Evolutionary conservation across 2,888 invertebrate genomes (phyloP).

Genomic region (Neoascia interrupta): DNA sequence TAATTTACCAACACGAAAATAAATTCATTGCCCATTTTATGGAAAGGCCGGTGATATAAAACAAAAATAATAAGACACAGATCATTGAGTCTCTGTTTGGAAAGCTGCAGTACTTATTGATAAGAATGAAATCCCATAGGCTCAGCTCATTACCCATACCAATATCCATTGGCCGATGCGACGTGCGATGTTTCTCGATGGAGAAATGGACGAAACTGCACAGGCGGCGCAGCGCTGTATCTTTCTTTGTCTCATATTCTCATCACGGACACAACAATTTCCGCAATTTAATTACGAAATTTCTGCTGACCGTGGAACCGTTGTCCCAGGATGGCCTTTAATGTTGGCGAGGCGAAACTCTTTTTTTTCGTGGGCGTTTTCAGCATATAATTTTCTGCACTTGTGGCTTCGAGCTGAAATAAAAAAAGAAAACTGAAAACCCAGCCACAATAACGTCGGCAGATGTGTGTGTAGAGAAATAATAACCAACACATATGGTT

Average conservation of each 20-base stretch:
- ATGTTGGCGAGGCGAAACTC: background rate
- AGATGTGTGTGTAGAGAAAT: constrained; percentile 13
- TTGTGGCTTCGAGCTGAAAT: constrained; percentile 35
- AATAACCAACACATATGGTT: background rate
- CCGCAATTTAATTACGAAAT: constrained; percentile 49
- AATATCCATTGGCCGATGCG: too few relatives aligned
- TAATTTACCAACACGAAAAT: too few relatives aligned
- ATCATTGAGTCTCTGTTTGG: too few relatives aligned
- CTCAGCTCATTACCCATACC: too few relatives aligned
- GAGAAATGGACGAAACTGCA: too few relatives aligned
- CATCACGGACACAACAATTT: constrained; percentile 25
- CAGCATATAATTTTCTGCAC: constrained; percentile 35
- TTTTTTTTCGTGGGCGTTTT: constrained; percentile 23
- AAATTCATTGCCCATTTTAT: too few relatives aligned
- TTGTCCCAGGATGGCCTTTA: constrained; percentile 13
- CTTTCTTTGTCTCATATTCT: constrained; percentile 23
- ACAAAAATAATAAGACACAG: too few relatives aligned
- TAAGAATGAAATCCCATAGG: too few relatives aligned
- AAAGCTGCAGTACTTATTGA: too few relatives aligned
- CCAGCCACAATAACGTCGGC: background rate
- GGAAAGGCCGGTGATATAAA: too few relatives aligned
- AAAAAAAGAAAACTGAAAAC: background rate
- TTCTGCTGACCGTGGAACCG: constrained; percentile 41
- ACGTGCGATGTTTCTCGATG: too few relatives aligned
- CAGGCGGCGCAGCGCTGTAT: too few relatives aligned